Conservation (phyloP, 2,888 invertebrate genomes). For the Orchesella flavescens region DNA sequence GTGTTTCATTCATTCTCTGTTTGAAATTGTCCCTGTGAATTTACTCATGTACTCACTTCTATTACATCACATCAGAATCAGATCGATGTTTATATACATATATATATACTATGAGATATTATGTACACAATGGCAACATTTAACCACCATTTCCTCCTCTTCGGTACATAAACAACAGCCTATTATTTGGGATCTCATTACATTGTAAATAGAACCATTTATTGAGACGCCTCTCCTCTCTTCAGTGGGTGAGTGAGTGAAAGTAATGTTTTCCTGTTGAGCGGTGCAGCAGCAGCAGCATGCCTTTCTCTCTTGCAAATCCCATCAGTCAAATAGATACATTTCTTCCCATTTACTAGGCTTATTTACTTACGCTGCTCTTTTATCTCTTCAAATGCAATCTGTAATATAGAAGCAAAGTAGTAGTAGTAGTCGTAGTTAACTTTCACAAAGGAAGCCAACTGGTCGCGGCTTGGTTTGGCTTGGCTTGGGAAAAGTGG, state of each 20-base stretch:
- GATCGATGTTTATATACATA: not conserved
- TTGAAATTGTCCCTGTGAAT: too few species aligned
- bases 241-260: constrained; percentile 25
- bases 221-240: constrained; percentile 56
- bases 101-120: too few species aligned
- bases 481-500: too few species aligned
- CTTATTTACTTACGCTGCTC: not conserved
- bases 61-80: not conserved
- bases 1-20: too few species aligned
- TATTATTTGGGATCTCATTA: constrained; percentile 49
- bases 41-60: not conserved
- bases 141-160: constrained; percentile 14
- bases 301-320: constrained; percentile 52
- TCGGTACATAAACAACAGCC: constrained; percentile 24
- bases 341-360: constrained; percentile 1
- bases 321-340: constrained; percentile 29
- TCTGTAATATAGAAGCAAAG: too few species aligned
- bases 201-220: constrained; percentile 62
- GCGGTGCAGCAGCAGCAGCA: too few species aligned
- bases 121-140: constrained; percentile 9
- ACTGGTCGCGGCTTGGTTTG: too few species aligned
- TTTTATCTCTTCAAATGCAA: too few species aligned
- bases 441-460: too few species aligned
- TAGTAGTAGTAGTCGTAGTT: too few species aligned
- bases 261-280: constrained; percentile 56